Conservation (phyloP, 2,113 vertebrate species). For the Phalacrocorax carbo region DNA sequence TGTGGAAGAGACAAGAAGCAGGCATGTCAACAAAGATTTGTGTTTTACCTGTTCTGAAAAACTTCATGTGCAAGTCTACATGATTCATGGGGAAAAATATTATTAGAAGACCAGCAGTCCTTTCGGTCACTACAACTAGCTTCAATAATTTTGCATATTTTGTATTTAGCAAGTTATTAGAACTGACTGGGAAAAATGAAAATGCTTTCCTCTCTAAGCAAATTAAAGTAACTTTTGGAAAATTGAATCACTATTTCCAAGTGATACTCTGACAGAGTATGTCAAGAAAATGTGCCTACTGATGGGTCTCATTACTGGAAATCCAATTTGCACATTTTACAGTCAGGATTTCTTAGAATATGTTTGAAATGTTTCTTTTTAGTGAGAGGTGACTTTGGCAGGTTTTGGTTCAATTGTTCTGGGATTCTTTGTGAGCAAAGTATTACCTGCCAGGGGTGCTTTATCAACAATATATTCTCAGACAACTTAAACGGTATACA, state of each 20-base stretch:
- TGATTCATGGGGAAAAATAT: not conserved
- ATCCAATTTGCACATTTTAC: conserved; percentile 32
- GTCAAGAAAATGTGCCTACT: not conserved
- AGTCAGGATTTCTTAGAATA: not conserved
- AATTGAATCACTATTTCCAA: conserved; percentile 5
- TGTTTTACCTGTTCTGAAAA: not conserved
- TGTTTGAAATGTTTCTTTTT: not conserved
- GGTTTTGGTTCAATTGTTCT: not conserved
- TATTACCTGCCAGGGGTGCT: not conserved
- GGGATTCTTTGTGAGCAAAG: not conserved
- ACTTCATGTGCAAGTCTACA: not conserved
- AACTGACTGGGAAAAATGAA: not conserved
- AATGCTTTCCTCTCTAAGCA: conserved; percentile 9
- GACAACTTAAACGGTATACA: not conserved
- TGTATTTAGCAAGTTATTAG: not conserved
- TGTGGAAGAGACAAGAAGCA: not conserved
- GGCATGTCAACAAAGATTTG: not conserved
- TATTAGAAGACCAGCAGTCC: not conserved
- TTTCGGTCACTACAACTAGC: not conserved
- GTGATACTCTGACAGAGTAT: not conserved
- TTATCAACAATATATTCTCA: not conserved
- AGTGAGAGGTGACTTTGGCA: not conserved
- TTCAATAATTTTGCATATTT: not conserved
- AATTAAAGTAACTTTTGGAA: conserved; percentile 20
- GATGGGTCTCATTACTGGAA: conserved; percentile 16